Conservation (phyloP, 2,888 invertebrate genomes). For the Electrophaes corylata region DNA sequence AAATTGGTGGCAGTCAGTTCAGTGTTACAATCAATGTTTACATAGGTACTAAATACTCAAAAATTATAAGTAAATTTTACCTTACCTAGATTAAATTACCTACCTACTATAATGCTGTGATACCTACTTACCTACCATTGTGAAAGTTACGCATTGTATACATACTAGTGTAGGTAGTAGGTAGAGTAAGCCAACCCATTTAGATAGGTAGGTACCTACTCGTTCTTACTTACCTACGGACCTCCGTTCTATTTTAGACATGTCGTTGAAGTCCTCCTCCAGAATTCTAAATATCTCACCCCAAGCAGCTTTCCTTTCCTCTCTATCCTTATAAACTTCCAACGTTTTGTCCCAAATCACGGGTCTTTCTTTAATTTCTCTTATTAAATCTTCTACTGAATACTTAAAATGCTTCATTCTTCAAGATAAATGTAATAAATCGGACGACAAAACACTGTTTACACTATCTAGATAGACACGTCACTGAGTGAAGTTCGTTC, state of each 20-base stretch:
- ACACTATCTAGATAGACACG: slow-evolving; percentile 55
- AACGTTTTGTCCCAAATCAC: slow-evolving; percentile 74
- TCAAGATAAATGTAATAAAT: slow-evolving; percentile 13
- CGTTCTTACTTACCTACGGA: slow-evolving; percentile 49
- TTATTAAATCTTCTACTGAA: slow-evolving; percentile 61
- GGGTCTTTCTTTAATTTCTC: slow-evolving; percentile 59
- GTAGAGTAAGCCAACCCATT: too few species aligned
- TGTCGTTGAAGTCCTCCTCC: slow-evolving; percentile 62
- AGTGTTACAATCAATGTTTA: too few species aligned
- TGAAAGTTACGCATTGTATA: too few species aligned
- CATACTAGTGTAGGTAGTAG: too few species aligned
- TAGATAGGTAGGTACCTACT: too few species aligned
- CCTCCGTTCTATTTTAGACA: slow-evolving; percentile 63
- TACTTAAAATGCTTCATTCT: slow-evolving; percentile 71
- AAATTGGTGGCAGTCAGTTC: too few species aligned
- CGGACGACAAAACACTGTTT: slow-evolving; percentile 49
- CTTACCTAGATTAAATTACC: too few species aligned
- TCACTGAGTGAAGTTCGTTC: slow-evolving; percentile 59
- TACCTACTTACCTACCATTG: too few species aligned
- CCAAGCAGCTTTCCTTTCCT: slow-evolving; percentile 70
- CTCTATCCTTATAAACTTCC: slow-evolving; percentile 71
- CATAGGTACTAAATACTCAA: too few species aligned
- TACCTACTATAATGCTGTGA: too few species aligned
- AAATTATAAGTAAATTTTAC: too few species aligned
- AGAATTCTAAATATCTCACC: slow-evolving; percentile 66